Percentiles rank a stretch among this genome's conserved stretches.
Conservation (phyloP, 1,140 invertebrate species). For the Ganaspis sp. region DNA sequence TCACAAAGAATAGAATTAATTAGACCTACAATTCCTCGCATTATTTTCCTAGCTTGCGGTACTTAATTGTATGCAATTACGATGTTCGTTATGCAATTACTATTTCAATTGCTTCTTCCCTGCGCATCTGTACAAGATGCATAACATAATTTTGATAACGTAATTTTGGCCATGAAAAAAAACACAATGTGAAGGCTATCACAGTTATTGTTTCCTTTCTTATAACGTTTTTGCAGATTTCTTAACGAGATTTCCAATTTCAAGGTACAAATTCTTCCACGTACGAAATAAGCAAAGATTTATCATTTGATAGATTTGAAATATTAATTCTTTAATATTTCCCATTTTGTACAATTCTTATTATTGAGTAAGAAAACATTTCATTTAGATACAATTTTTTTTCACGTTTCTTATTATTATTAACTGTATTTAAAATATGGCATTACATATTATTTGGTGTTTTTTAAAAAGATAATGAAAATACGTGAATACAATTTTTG, state of each 20-base stretch:
- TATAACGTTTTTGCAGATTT: neutral
- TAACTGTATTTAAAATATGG: too few species aligned
- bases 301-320: too few species aligned
- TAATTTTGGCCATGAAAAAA: conserved; percentile 26
- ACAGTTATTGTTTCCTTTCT: neutral
- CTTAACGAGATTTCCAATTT: neutral
- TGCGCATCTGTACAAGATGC: conserved; percentile 12
- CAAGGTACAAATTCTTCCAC: too few species aligned
- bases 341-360: too few species aligned
- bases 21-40: conserved; percentile 46
- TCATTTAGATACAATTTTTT: too few species aligned
- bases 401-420: too few species aligned
- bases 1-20: conserved; percentile 54
- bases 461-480: too few species aligned
- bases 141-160: conserved; percentile 20
- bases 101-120: conserved; percentile 56
- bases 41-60: conserved; percentile 54
- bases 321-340: too few species aligned
- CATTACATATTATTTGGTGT: too few species aligned
- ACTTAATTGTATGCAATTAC: conserved; percentile 61
- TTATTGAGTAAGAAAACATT: too few species aligned
- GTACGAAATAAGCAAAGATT: too few species aligned
- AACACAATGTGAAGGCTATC: conserved; percentile 3
- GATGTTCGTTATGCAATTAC: conserved; percentile 54
- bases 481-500: too few species aligned